Percentiles rank a stretch among this genome's conserved stretches.
phyloP scores from a whole-genome alignment of 2,888 invertebrate genomes.

The Neoitamus cyanurus region DNA sequence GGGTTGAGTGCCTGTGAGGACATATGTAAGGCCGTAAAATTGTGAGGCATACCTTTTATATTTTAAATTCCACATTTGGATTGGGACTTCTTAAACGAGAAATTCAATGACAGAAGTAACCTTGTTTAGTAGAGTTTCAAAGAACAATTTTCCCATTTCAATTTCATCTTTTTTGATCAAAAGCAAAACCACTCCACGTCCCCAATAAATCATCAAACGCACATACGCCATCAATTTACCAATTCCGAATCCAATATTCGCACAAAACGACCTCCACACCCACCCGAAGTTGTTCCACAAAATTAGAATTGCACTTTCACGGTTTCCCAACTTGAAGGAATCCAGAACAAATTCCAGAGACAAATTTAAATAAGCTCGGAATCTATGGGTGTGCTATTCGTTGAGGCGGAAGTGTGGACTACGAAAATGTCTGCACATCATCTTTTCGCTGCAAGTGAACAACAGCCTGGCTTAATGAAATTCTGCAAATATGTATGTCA shows the following conservation, averaged over 20 bases:
- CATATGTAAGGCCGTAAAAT: too few relatives aligned
- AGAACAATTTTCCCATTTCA: too few relatives aligned
- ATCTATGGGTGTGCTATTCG: neutral
- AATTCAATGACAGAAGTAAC: too few relatives aligned
- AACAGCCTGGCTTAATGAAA: neutral
- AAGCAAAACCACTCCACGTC: too few relatives aligned
- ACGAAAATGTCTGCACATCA: conserved; percentile 6
- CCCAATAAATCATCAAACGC: too few relatives aligned
- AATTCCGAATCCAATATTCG: neutral
- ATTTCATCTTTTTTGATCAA: too few relatives aligned
- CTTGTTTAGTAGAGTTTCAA: too few relatives aligned
- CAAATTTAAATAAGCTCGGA: neutral
- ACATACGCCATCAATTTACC: neutral
- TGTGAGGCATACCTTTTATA: too few relatives aligned
- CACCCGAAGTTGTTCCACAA: neutral
- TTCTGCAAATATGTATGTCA: neutral
- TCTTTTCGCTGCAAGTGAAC: neutral
- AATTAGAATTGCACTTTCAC: conserved; percentile 16
- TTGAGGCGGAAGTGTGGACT: conserved; percentile 19
- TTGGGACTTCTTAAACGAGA: too few relatives aligned
- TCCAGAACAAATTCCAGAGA: conserved; percentile 30
- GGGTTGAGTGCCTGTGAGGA: too few relatives aligned
- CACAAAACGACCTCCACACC: neutral
- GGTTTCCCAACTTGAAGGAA: neutral
- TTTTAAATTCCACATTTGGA: too few relatives aligned